Evolutionary conservation across 1,140 invertebrate genomes (phyloP), one percentile per base, ranked within the genome.

Genomic region (Drosophila repletoides): DNA sequence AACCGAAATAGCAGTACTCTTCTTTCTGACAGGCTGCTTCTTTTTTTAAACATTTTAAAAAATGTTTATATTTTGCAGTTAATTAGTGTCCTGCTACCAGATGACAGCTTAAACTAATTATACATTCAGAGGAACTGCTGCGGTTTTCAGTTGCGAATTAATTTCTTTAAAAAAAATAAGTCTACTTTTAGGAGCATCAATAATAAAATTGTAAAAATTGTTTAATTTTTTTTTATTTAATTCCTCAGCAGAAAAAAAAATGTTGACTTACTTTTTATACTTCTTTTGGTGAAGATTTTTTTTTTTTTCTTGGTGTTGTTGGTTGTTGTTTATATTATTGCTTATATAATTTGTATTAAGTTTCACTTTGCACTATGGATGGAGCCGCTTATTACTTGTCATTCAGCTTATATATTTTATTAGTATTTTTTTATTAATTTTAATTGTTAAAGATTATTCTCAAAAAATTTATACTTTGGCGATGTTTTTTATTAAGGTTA

Each of bases 301-400:
- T 38, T 40, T 24, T 28, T 28, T 36, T 19, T 5, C 31, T 24
- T 52, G 9, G 12, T 59, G 17, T n/a, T 10, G 34, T 33, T 66
- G 10, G 1, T 26, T 12, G 26, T 51, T 36, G 9, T 52, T 49
- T 19, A 14, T 58, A 3, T 31, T 1, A 40, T 31, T 21, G 43
- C 24, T 22, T 51, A 41, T 48, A 29, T 59, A 40, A 51, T 49
- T 34, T 55, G n/a, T 69, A 4, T 64, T 45, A 51, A 43, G 38
- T 26, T 73, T 64, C 41, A 66, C 55, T 45, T 76, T 46, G 60
- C 74, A 46, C 21, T 64, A 41, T 72, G 77, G 77, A 83, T 83
- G 77, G 77, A 83, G 64, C 77, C 64, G 59, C 49, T 61, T 60
- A 31, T 74, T 56, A 45, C 22, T 60, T 34, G 51, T 36, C 61